phyloP scores from a whole-genome alignment of 1,140 invertebrate species.

The Brachionus rotundiformis region DNA sequence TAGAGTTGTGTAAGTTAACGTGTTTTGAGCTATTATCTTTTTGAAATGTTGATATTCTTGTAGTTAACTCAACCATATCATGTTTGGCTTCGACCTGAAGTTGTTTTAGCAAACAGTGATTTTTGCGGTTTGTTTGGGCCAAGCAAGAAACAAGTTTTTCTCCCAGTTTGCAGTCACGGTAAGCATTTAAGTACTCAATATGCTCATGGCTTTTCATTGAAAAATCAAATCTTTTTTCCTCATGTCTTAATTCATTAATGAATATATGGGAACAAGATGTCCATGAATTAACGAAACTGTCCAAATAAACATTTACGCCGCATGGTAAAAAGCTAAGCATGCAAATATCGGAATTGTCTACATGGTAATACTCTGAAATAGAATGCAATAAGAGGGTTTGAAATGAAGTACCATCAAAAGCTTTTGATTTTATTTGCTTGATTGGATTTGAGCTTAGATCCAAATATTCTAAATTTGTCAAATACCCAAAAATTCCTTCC shows the following conservation, averaged over 20 bases:
- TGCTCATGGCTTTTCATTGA: not conserved
- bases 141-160: not conserved
- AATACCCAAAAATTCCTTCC: not conserved
- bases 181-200: not conserved
- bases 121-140: not conserved
- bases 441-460: constrained; percentile 51
- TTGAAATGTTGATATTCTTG: not conserved
- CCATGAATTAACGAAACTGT: not conserved
- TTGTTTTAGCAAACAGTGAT: constrained; percentile 11
- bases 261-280: constrained; percentile 18
- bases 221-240: constrained; percentile 1
- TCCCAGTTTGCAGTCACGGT: constrained; percentile 15
- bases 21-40: not conserved
- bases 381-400: not conserved
- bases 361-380: constrained; percentile 34
- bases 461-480: constrained; percentile 24
- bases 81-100: not conserved
- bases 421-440: not conserved
- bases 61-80: not conserved
- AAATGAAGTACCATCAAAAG: not conserved
- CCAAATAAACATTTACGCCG: not conserved
- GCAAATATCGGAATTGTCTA: constrained; percentile 26
- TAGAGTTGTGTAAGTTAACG: not conserved
- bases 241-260: not conserved
- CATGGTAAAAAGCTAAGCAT: constrained; percentile 27